phyloP scores from a whole-genome alignment of 2,113 vertebrate species.

The Acanthisitta chloris region DNA sequence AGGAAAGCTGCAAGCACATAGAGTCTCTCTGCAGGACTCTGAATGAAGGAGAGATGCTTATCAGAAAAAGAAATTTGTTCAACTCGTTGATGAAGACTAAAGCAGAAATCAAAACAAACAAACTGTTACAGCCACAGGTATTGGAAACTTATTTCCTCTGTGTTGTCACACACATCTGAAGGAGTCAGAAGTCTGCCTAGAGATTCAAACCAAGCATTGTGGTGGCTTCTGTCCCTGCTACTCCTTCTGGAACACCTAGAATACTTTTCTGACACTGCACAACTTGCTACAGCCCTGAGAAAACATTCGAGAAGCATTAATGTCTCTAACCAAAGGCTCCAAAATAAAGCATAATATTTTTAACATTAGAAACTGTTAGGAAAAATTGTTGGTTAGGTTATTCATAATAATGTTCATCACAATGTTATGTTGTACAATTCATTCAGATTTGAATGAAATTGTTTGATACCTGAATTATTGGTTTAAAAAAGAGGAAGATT shows the following conservation, averaged over 20 bases:
- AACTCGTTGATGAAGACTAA: background rate
- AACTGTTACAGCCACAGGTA: background rate
- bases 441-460: background rate
- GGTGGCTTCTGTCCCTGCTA: background rate
- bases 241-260: background rate
- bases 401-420: background rate
- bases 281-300: background rate
- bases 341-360: background rate
- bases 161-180: background rate
- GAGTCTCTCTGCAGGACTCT: background rate
- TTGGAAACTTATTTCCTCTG: background rate
- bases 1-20: background rate
- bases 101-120: background rate
- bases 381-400: background rate
- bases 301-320: background rate
- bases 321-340: background rate
- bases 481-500: background rate
- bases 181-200: background rate
- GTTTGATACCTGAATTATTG: background rate
- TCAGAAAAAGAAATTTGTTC: background rate
- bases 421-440: background rate
- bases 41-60: background rate
- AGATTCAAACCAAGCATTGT: background rate
- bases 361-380: background rate
- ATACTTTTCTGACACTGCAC: background rate